phyloP scores from a whole-genome alignment of 2,888 invertebrate genomes.

The Apodemia zela region DNA sequence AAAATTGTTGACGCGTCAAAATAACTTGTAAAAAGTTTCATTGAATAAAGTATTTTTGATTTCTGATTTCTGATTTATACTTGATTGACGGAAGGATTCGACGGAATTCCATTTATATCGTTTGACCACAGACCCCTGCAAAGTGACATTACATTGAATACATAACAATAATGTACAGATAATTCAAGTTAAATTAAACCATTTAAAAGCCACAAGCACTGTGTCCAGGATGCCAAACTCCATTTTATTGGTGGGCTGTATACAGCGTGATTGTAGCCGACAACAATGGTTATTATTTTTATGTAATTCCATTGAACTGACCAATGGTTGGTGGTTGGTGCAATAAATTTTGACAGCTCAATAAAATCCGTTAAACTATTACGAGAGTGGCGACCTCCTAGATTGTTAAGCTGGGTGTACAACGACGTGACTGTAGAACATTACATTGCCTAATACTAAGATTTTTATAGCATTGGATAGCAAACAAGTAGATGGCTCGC shows the following conservation, averaged over 20 bases:
- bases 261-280: conserved; percentile 32
- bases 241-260: conserved; percentile 24
- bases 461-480: no score
- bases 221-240: conserved; percentile 41
- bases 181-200: conserved; percentile 43
- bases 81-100: not conserved
- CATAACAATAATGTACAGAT: conserved; percentile 12
- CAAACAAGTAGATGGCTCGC: no score
- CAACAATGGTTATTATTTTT: conserved; percentile 29
- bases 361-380: conserved; percentile 32
- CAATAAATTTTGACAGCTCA: conserved; percentile 45
- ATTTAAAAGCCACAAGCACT: conserved; percentile 47
- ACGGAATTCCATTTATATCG: not conserved
- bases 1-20: no score
- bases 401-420: conserved; percentile 26
- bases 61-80: no score
- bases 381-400: conserved; percentile 18
- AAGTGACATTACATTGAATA: conserved; percentile 1
- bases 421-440: not conserved
- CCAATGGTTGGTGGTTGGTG: conserved; percentile 30
- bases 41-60: no score
- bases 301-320: conserved; percentile 29
- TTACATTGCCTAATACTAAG: no score
- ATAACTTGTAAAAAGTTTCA: no score
- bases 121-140: not conserved